phyloP scores from a whole-genome alignment of 1,140 invertebrate genomes.

The Cecropterus lyciades region DNA sequence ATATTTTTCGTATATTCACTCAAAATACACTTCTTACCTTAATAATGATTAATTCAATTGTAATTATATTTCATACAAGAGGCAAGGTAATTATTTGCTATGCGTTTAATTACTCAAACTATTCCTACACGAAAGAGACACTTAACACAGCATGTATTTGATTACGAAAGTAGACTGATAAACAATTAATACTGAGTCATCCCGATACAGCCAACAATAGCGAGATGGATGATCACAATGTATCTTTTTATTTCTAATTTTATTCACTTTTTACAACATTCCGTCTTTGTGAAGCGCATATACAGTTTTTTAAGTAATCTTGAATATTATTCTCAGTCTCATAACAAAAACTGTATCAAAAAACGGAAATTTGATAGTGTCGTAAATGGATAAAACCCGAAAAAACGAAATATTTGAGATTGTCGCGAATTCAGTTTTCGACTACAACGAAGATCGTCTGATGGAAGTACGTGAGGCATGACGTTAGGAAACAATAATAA shows the following conservation, averaged over 20 bases:
- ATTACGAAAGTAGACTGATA: conserved; percentile 5
- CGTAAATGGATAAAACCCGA: conserved; percentile 14
- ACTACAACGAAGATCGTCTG: conserved; percentile 13
- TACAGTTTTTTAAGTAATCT: conserved; percentile 21
- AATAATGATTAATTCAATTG: too few species aligned
- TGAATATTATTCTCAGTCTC: conserved; percentile 7
- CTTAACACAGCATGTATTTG: conserved; percentile 10
- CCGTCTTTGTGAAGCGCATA: conserved; percentile 23
- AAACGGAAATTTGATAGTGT: conserved; percentile 20
- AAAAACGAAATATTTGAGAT: conserved; percentile 22
- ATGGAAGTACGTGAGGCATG: conserved; percentile 13
- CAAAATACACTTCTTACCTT: too few species aligned
- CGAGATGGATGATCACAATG: conserved; percentile 11
- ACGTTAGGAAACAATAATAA: conserved; percentile 36
- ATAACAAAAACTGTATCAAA: conserved; percentile 17
- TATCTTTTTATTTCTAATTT: conserved; percentile 22
- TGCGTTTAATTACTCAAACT: not conserved
- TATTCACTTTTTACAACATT: conserved; percentile 22
- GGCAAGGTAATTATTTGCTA: not conserved
- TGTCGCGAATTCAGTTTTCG: conserved; percentile 13
- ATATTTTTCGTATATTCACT: too few species aligned
- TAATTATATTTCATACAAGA: too few species aligned
- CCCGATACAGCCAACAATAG: conserved; percentile 11
- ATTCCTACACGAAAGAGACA: conserved; percentile 4
- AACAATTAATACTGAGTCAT: conserved; percentile 15